Evolutionary conservation across 2,888 invertebrate genomes (phyloP).

Genomic region (Eristalinus aeneus): DNA sequence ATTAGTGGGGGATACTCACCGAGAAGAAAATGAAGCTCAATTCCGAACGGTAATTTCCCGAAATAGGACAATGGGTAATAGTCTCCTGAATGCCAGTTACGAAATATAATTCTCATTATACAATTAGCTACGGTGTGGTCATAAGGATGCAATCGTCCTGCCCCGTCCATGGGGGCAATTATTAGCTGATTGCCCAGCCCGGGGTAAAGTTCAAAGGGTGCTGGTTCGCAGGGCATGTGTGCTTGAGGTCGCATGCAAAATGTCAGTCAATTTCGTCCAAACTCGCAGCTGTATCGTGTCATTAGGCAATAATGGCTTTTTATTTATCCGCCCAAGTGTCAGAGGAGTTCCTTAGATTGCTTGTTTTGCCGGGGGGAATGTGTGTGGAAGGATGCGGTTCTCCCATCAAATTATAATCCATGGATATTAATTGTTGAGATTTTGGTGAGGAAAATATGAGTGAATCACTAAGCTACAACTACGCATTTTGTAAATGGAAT

Average conservation of each 20-base stretch:
- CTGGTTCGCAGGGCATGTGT: neutral
- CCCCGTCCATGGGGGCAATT: slow-evolving; percentile 34
- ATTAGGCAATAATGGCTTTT: slow-evolving; percentile 70
- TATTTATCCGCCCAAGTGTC: slow-evolving; percentile 41
- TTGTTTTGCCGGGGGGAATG: neutral
- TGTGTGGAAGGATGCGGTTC: slow-evolving; percentile 33
- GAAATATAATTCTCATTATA: slow-evolving; percentile 36
- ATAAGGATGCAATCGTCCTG: slow-evolving; percentile 34
- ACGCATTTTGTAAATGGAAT: neutral
- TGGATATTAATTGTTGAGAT: slow-evolving; percentile 71
- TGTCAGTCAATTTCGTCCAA: slow-evolving; percentile 63
- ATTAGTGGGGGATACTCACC: slow-evolving; percentile 9
- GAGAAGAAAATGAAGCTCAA: slow-evolving; percentile 7
- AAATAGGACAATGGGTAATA: neutral
- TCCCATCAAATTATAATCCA: slow-evolving; percentile 71
- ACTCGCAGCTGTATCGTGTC: slow-evolving; percentile 69
- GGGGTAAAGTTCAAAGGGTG: slow-evolving; percentile 19
- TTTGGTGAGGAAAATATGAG: slow-evolving; percentile 15
- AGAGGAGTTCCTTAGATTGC: neutral
- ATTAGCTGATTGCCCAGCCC: slow-evolving; percentile 52
- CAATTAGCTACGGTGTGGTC: slow-evolving; percentile 51
- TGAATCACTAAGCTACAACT: slow-evolving; percentile 2
- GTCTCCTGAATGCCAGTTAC: slow-evolving; percentile 13
- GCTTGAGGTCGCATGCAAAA: slow-evolving; percentile 61
- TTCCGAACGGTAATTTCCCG: slow-evolving; percentile 1